phyloP scores from a whole-genome alignment of 2,113 vertebrate genomes.

The Pantherophis guttatus region DNA sequence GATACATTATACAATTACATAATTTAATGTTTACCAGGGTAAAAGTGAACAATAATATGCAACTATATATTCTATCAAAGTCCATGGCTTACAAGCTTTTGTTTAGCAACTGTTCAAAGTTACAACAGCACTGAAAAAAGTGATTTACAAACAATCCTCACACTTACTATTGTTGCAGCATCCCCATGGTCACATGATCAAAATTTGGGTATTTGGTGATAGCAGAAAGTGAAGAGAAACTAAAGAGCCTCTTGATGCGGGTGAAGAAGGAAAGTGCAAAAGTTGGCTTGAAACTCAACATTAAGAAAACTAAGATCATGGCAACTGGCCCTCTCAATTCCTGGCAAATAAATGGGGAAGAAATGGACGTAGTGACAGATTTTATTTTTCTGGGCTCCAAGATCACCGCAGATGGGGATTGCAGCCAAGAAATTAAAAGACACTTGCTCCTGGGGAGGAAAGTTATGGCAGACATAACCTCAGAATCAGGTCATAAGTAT shows the following conservation, averaged over 20 bases:
- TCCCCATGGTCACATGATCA: not conserved
- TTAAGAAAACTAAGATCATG: no score
- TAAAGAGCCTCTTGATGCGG: no score
- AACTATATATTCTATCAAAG: not conserved
- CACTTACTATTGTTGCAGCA: not conserved
- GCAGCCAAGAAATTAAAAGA: no score
- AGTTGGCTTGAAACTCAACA: no score
- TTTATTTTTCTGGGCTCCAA: no score
- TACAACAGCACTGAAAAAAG: not conserved
- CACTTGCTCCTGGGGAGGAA: no score
- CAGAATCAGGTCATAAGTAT: not conserved
- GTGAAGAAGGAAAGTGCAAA: no score
- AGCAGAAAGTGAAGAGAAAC: no score
- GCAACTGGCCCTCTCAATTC: no score
- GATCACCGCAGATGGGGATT: no score
- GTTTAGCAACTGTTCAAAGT: not conserved
- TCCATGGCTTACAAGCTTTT: not conserved
- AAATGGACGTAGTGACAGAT: no score
- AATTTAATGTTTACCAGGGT: not conserved
- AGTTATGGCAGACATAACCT: not conserved
- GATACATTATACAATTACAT: not conserved
- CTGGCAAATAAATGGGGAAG: no score
- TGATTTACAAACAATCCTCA: not conserved
- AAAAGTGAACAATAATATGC: not conserved
- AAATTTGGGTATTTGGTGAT: not conserved